Conservation (phyloP, 2,888 invertebrate species). For the Frankliniella intonsa region DNA sequence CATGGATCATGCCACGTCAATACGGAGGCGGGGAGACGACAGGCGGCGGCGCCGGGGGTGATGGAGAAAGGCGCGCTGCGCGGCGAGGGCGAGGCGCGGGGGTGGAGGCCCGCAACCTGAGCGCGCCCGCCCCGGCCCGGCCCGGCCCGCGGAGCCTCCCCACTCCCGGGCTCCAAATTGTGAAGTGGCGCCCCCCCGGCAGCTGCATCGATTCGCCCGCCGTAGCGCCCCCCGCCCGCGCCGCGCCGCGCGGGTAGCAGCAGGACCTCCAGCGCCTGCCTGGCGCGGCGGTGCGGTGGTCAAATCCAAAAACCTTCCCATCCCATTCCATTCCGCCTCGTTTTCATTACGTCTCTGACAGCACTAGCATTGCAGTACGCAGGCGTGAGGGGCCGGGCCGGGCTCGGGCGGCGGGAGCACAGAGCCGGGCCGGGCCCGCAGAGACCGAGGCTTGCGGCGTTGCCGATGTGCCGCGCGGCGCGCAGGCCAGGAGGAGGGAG, state of each 20-base stretch:
- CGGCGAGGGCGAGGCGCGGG: no score
- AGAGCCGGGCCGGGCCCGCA: background rate
- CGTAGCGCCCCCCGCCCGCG: no score
- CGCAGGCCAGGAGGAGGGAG: background rate
- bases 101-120: background rate
- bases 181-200: background rate
- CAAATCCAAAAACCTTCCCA: background rate
- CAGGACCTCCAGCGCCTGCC: no score
- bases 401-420: background rate
- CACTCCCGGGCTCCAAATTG: background rate
- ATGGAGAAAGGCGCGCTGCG: background rate
- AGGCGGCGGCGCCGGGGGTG: background rate
- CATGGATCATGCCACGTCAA: no score
- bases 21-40: background rate
- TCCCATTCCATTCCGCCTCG: background rate
- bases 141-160: background rate
- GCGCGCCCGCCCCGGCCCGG: background rate
- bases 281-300: background rate
- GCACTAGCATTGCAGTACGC: background rate
- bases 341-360: background rate
- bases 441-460: background rate
- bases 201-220: background rate
- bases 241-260: no score
- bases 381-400: background rate
- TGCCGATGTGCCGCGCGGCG: background rate